These are phyloP conservation scores for Sebastolobus altivelis DNA, from an alignment of 2,797 vertebrate species.

Conservation along the genomic window DNA sequence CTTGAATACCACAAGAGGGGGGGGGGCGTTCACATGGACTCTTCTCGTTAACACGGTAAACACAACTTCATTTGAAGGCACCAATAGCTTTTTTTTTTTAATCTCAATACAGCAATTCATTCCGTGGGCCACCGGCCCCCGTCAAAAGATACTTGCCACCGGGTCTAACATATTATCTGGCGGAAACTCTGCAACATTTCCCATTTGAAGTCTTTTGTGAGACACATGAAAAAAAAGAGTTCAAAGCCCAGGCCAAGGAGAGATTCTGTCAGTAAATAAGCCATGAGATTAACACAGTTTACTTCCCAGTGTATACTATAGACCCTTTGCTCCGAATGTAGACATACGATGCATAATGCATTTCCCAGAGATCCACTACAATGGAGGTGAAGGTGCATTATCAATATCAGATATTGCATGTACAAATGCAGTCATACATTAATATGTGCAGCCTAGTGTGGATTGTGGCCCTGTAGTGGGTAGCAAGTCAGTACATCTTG, in stretches of 20 bases:
- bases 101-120: neutral
- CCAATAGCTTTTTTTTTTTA: too few relatives aligned
- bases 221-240: slow-evolving; percentile 40
- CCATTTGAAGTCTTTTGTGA: slow-evolving; percentile 50
- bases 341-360: slow-evolving; percentile 43
- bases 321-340: slow-evolving; percentile 18
- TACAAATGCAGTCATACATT: slow-evolving; percentile 2
- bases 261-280: slow-evolving; percentile 61
- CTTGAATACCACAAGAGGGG: too few relatives aligned
- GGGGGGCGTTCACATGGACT: too few relatives aligned
- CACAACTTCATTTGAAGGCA: too few relatives aligned
- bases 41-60: too few relatives aligned
- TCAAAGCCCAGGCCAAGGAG: slow-evolving; percentile 50
- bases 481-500: too few relatives aligned
- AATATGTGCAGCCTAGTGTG: neutral
- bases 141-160: neutral
- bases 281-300: slow-evolving; percentile 58
- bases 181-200: slow-evolving; percentile 14
- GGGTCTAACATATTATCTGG: neutral
- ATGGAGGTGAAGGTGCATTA: slow-evolving; percentile 19
- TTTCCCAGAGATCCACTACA: slow-evolving; percentile 39
- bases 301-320: slow-evolving; percentile 36
- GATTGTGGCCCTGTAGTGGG: neutral
- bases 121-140: neutral
- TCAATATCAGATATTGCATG: slow-evolving; percentile 3